Evolutionary conservation across 2,888 invertebrate species (phyloP).

Genomic region (Ormyrus pomaceus): DNA sequence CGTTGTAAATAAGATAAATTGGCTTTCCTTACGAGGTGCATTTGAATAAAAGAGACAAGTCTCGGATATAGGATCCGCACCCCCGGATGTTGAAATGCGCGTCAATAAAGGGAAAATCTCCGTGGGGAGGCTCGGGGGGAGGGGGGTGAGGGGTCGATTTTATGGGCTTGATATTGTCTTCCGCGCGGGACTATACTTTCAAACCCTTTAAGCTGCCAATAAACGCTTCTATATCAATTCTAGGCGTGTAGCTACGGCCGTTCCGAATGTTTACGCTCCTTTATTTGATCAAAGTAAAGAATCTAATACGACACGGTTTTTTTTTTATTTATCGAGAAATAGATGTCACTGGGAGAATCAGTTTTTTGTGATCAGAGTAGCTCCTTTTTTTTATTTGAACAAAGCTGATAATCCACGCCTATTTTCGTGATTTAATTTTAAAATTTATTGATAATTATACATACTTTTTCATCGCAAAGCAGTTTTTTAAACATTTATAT

Average conservation of each 20-base stretch:
- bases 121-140: constrained; percentile 20
- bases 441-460: too few relatives aligned
- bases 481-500: too few relatives aligned
- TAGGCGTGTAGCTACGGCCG: constrained; percentile 2
- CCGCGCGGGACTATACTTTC: constrained; percentile 24
- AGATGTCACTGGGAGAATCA: constrained; percentile 20
- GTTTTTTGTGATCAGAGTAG: background rate
- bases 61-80: constrained; percentile 7
- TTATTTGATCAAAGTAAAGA: constrained; percentile 50
- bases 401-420: too few relatives aligned
- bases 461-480: too few relatives aligned
- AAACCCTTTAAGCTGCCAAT: constrained; percentile 56
- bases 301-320: constrained; percentile 12
- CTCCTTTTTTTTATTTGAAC: too few relatives aligned
- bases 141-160: constrained; percentile 58
- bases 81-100: constrained; percentile 54
- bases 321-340: constrained; percentile 49
- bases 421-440: too few relatives aligned
- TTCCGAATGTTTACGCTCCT: constrained; percentile 39
- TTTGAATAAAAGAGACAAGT: constrained; percentile 47
- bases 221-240: constrained; percentile 56
- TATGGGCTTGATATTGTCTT: constrained; percentile 64
- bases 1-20: constrained; percentile 48
- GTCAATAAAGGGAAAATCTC: constrained; percentile 63
- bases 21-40: constrained; percentile 41